Percentiles rank a stretch among this genome's conserved stretches.
phyloP scores from a whole-genome alignment of 2,797 vertebrate species.

The Smutsia temminckii region DNA sequence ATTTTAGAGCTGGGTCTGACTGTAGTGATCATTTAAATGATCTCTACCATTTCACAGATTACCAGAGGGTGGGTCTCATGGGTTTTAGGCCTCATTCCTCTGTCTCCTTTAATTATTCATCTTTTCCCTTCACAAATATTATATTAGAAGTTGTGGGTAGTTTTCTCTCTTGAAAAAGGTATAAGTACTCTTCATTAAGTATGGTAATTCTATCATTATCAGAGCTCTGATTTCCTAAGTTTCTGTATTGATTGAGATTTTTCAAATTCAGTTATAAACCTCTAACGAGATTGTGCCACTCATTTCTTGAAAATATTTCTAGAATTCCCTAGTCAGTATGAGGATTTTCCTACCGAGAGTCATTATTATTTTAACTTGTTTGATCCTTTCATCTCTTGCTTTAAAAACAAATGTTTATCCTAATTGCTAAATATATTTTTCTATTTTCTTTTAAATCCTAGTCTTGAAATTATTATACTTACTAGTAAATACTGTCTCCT shows the following conservation, averaged over 20 bases:
- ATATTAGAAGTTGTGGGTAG: background rate
- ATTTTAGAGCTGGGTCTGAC: background rate
- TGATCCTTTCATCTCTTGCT: background rate
- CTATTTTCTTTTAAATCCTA: background rate
- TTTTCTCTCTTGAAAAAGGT: background rate
- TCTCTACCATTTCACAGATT: background rate
- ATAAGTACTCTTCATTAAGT: background rate
- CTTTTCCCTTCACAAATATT: background rate
- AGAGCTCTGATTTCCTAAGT: background rate
- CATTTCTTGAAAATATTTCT: slow-evolving; percentile 35
- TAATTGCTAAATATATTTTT: slow-evolving; percentile 19
- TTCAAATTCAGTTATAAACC: background rate
- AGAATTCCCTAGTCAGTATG: slow-evolving; percentile 3
- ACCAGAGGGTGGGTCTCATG: background rate
- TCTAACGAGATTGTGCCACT: background rate
- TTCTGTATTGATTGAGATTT: background rate
- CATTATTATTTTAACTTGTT: background rate
- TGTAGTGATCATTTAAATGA: background rate
- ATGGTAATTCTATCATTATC: background rate
- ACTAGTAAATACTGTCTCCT: background rate
- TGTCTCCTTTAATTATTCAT: background rate
- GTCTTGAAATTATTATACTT: slow-evolving; percentile 4
- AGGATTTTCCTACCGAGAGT: slow-evolving; percentile 7
- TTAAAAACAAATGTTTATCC: background rate
- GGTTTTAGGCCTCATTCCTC: background rate